Evolutionary conservation across 2,888 invertebrate species (phyloP), one percentile per base, ranked within the genome.

Genomic region (Drosophila nr. fundita): DNA sequence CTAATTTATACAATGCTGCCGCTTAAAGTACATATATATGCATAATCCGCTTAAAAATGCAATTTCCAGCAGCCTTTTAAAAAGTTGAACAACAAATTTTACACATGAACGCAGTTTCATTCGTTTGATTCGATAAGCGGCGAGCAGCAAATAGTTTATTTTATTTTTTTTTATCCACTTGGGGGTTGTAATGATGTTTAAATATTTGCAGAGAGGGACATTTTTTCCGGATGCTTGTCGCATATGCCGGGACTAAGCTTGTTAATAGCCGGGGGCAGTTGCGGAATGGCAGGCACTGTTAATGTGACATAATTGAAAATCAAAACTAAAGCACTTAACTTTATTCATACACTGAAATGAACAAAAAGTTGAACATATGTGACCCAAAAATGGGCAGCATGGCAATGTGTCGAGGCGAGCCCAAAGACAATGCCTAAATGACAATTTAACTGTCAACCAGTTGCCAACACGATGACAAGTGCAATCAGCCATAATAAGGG

Each of bases 281-380:
- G 55, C 8, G 45, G 42, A 18, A 29, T 40, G 54, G 54, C 38
- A 49, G 65, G 42, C 45, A 62, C 50, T 76, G 87, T 66, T 90
- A 91, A 89, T 89, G 90, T 89, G 89, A 89, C 89, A 89, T 89
- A 89, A 91, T 89, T 91, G 91, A 90, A 89, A 91, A 90, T 83
- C 89, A 90, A 91, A 91, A 91, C 89, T 85, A 82, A 91, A 89
- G 90, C 90, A 90, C 90, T 89, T 91, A 87, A 90, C 91, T 87
- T 78, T 75, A 80, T 83, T 76, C 73, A 76, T 76, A 75, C 75
- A 63, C 65, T 67, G 61, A 89, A 87, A 62, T 87, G 87, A 78
- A 87, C 87, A 87, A 87, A 87, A 87, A 89, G 83, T 76, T 78
- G 80, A 83, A 76, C 87, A 87, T 87, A 87, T 87, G 87, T 76